Evolutionary conservation across 2,113 vertebrate genomes (phyloP), one percentile per base, ranked within the genome.

Genomic region (Macrotus californicus): DNA sequence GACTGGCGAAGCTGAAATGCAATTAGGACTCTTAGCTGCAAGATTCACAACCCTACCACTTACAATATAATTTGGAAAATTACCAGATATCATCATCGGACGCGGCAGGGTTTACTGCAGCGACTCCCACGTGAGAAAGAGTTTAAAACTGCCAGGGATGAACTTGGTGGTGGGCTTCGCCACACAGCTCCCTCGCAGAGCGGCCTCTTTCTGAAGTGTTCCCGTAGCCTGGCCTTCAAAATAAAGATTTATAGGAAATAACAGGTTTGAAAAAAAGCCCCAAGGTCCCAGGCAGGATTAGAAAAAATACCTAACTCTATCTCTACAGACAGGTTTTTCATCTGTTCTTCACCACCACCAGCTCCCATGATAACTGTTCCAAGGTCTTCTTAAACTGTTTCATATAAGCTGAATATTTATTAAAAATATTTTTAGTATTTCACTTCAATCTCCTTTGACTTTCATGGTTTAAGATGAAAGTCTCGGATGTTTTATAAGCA

Each of bases 401-500:
- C 31, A 13, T 29, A 50, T 80, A 93, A 92, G 15, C 39, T 81
- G 75, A 83, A n/a, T 79, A 76, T 70, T n/a, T 91, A 72, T 36
- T 72, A n/a, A 80, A 91, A 82, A 75, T 94, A 80, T 77, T 96
- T 90, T 70, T 12, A 86, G 18, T 82, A 11, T 94, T 91, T 93
- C 46, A 85, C 21, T 93, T 86, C 29, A 66, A 11, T 76, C 56
- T 41, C 66, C 39, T 90, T 96, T 93, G 67, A 61, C 46, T 70
- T 81, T 69, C 72, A 34, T 52, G 24, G 14, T 54, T 89, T 50
- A 87, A 94, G 87, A 61, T 90, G 41, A 95, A 93, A 90, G 19
- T 34, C 66, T 93, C 72, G 69, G 34, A 75, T 76, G 66, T 46
- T 86, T 83, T 83, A 22, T 84, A 48, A 69, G 19, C 91, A 84